A percentile compares a stretch with the other conserved stretches of the same genome.
phyloP scores from a whole-genome alignment of 2,797 vertebrate species.

The Channallabes apus region DNA sequence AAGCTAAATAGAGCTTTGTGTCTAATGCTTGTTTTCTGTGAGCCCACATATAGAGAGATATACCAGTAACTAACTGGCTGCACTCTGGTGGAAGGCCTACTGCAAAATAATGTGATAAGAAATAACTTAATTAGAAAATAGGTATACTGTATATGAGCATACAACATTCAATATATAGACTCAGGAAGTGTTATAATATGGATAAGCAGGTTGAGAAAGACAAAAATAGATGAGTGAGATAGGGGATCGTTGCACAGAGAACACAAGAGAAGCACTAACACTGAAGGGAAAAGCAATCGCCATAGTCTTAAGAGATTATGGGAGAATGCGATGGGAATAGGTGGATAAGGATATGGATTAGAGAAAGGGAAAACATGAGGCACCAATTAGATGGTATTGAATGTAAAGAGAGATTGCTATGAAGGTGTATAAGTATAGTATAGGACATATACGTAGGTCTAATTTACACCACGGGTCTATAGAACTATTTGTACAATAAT shows the following conservation, averaged over 20 bases:
- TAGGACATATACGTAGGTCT: not conserved
- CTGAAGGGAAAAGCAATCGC: constrained; percentile 7
- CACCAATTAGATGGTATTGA: not conserved
- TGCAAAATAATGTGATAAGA: not conserved
- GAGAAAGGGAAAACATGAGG: not conserved
- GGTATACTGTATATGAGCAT: not conserved
- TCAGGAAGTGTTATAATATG: not conserved
- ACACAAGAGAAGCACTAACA: not conserved
- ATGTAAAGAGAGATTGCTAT: not conserved
- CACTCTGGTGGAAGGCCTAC: too few relatives aligned
- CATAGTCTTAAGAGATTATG: not conserved
- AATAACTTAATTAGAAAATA: not conserved
- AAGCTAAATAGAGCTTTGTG: not conserved
- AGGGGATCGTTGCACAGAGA: not conserved
- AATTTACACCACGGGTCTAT: not conserved
- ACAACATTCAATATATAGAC: not conserved
- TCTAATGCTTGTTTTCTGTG: not conserved
- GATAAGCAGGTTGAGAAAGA: not conserved
- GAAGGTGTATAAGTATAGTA: too few relatives aligned
- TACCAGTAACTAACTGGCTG: not conserved
- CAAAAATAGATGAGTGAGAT: not conserved
- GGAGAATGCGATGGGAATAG: not conserved
- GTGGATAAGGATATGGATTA: not conserved
- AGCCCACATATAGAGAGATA: not conserved
- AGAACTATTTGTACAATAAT: not conserved